These are phyloP conservation scores for Sebastes miniatus DNA, from an alignment of 2,797 vertebrate genomes.

Conservation along the genomic window DNA sequence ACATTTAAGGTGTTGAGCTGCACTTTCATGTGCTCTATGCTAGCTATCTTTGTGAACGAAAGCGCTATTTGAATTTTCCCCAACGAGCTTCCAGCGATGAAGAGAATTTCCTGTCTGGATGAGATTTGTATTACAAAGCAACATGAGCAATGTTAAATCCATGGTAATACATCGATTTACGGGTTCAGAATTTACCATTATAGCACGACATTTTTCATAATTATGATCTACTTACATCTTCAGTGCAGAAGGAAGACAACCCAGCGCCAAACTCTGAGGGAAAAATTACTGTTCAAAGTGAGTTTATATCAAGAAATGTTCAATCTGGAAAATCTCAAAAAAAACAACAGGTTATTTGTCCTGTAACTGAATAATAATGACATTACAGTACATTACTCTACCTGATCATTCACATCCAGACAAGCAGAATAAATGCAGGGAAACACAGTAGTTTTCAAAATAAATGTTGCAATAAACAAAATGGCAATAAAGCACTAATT, in stretches of 20 bases:
- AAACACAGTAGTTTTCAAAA: background rate
- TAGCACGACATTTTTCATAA: background rate
- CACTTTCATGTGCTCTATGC: background rate
- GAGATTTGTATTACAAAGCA: background rate
- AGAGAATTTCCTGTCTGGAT: background rate
- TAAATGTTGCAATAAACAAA: background rate
- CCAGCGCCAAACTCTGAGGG: background rate
- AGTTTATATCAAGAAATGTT: background rate
- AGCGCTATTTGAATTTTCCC: background rate
- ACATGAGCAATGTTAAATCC: background rate
- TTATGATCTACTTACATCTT: constrained; percentile 1
- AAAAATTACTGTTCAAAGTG: background rate
- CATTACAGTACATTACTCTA: background rate
- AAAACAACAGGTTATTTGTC: background rate
- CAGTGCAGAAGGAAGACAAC: background rate
- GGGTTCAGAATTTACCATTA: background rate
- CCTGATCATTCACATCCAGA: background rate
- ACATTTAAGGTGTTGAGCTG: too few species aligned
- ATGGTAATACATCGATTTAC: background rate
- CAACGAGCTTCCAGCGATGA: background rate
- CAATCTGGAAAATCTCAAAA: too few species aligned
- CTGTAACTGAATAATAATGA: background rate
- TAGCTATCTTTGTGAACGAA: background rate
- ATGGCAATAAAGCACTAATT: background rate
- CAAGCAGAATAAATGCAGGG: background rate